Evolutionary conservation across 2,888 invertebrate species (phyloP).

Genomic region (Eurytoma californica): DNA sequence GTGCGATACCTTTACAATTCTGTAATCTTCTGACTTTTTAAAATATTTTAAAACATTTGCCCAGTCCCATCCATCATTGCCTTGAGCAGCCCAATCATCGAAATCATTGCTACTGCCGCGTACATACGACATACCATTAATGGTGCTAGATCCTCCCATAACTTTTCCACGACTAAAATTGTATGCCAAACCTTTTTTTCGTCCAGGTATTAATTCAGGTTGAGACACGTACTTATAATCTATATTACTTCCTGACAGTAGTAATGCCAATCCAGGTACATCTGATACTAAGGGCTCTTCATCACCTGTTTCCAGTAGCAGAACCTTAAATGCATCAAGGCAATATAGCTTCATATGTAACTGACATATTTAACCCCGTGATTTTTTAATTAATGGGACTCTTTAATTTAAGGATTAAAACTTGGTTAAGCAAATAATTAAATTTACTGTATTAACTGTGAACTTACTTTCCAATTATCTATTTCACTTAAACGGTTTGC

Average conservation of each 20-base stretch:
- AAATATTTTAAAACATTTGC: slow-evolving; percentile 20
- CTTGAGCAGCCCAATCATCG: slow-evolving; percentile 13
- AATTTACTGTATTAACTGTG: no score
- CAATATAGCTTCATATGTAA: no score
- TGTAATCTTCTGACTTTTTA: slow-evolving; percentile 15
- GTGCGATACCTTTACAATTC: not conserved
- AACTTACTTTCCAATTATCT: no score
- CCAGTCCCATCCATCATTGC: slow-evolving; percentile 15
- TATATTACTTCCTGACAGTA: no score
- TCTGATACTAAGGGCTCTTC: slow-evolving; percentile 37
- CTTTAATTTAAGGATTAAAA: no score
- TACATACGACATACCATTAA: slow-evolving; percentile 29
- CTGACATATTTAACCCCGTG: no score
- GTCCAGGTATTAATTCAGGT: no score
- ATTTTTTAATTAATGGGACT: no score
- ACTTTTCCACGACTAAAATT: not conserved
- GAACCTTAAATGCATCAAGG: slow-evolving; percentile 8
- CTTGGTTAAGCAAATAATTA: no score
- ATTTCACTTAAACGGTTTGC: no score
- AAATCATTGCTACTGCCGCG: slow-evolving; percentile 28
- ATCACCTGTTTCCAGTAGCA: slow-evolving; percentile 37
- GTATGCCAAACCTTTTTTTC: no score
- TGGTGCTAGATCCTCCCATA: slow-evolving; percentile 36
- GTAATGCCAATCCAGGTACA: slow-evolving; percentile 4
- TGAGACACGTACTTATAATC: no score